Conservation (phyloP, 2,113 vertebrate genomes). For the Heloderma charlesbogerti region DNA sequence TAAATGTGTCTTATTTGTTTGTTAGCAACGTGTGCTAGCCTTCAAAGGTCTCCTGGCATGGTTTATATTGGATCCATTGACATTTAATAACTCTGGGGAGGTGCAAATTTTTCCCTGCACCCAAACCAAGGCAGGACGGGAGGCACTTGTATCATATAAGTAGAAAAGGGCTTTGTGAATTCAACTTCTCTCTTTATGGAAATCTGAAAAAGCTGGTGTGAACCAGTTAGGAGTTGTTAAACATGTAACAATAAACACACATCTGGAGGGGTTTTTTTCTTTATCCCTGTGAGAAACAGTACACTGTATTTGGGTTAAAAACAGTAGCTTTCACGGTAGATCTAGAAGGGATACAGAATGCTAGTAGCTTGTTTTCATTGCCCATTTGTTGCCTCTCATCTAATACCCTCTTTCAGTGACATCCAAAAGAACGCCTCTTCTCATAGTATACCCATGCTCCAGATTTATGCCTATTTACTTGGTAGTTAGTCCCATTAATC, state of each 20-base stretch:
- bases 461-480: background rate
- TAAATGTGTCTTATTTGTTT: background rate
- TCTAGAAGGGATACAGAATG: background rate
- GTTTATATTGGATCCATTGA: conserved; percentile 25
- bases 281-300: background rate
- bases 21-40: background rate
- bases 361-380: conserved; percentile 21
- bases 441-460: background rate
- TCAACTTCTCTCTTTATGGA: background rate
- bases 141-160: background rate
- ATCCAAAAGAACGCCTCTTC: background rate
- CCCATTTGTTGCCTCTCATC: background rate
- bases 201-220: background rate
- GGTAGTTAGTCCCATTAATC: background rate
- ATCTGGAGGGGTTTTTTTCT: too few relatives aligned
- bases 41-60: background rate
- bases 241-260: background rate
- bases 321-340: background rate
- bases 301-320: background rate
- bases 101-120: conserved; percentile 25
- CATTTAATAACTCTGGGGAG: conserved; percentile 4
- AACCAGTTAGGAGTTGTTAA: conserved; percentile 18
- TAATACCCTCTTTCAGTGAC: background rate
- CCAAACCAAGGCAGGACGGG: conserved; percentile 10
- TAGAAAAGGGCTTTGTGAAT: background rate